A percentile compares a stretch with the other conserved stretches of the same genome.
phyloP scores from a whole-genome alignment of 2,797 vertebrate species.

The Enteromius anoplus region DNA sequence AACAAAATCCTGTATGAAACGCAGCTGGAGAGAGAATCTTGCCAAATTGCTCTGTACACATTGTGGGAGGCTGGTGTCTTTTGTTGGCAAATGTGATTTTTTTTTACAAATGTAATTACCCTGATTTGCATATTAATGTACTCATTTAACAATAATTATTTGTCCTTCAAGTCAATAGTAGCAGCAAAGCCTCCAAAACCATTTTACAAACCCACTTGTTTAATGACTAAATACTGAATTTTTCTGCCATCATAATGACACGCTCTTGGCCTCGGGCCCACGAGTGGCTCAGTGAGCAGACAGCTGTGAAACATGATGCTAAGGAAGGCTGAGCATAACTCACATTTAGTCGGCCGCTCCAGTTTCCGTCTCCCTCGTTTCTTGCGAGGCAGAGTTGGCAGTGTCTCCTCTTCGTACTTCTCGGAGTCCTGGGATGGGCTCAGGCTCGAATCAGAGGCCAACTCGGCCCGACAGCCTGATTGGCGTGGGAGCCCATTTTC shows the following conservation, averaged over 20 bases:
- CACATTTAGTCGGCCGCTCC: slow-evolving; percentile 86
- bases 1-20: slow-evolving; percentile 15
- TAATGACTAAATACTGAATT: slow-evolving; percentile 26
- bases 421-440: slow-evolving; percentile 78
- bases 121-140: slow-evolving; percentile 27
- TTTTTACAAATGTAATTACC: slow-evolving; percentile 16
- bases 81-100: slow-evolving; percentile 24
- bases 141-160: slow-evolving; percentile 19
- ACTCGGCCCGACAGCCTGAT: slow-evolving; percentile 67
- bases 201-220: slow-evolving; percentile 26
- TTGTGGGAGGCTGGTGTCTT: slow-evolving; percentile 8
- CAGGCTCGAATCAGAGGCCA: slow-evolving; percentile 70
- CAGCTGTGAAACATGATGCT: slow-evolving; percentile 35
- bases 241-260: slow-evolving; percentile 27
- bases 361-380: slow-evolving; percentile 87
- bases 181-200: slow-evolving; percentile 16
- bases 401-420: slow-evolving; percentile 76
- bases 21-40: slow-evolving; percentile 6
- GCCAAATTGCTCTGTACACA: slow-evolving; percentile 30
- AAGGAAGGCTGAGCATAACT: slow-evolving; percentile 67
- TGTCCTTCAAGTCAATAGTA: slow-evolving; percentile 10
- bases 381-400: slow-evolving; percentile 75
- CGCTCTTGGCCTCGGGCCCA: slow-evolving; percentile 25
- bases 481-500: slow-evolving; percentile 63
- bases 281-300: slow-evolving; percentile 29